Evolutionary conservation across 2,888 invertebrate species (phyloP).

Genomic region (Odiellus spinosus): DNA sequence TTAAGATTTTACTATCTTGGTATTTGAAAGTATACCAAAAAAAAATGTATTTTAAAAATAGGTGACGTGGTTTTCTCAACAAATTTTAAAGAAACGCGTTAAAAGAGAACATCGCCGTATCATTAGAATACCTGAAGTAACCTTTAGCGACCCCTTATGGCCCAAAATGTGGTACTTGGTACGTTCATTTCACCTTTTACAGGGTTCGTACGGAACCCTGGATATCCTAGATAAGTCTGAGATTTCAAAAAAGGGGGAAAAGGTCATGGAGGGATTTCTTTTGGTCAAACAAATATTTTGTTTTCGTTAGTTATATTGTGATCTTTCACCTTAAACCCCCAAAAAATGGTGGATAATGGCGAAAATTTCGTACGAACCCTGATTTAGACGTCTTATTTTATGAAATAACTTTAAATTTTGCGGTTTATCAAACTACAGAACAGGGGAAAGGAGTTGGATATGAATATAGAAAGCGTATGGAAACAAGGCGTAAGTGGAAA

Average conservation of each 20-base stretch:
- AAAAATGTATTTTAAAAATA: slow-evolving; percentile 1
- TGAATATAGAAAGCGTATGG: slow-evolving; percentile 96
- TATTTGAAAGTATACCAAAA: neutral
- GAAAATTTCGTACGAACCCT: too few relatives aligned
- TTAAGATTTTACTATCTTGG: neutral
- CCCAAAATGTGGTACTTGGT: slow-evolving; percentile 94
- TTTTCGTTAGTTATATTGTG: too few relatives aligned
- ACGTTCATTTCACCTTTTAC: slow-evolving; percentile 35
- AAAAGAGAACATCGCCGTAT: slow-evolving; percentile 50
- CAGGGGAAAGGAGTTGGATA: slow-evolving; percentile 73
- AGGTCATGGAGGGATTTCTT: too few relatives aligned
- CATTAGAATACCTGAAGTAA: slow-evolving; percentile 5
- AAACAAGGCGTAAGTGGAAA: slow-evolving; percentile 79
- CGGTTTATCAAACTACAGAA: slow-evolving; percentile 25
- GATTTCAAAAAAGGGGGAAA: too few relatives aligned
- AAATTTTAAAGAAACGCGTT: slow-evolving; percentile 45
- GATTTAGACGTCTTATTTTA: too few relatives aligned
- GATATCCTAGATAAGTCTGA: too few relatives aligned
- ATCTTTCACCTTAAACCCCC: too few relatives aligned
- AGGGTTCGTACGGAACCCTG: too few relatives aligned
- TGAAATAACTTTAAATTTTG: too few relatives aligned
- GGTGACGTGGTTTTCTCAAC: slow-evolving; percentile 10
- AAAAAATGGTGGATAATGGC: too few relatives aligned
- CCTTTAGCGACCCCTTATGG: slow-evolving; percentile 76
- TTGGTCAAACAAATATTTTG: too few relatives aligned